Conservation (phyloP, 2,113 vertebrate species). For the Peucedramus taeniatus region DNA sequence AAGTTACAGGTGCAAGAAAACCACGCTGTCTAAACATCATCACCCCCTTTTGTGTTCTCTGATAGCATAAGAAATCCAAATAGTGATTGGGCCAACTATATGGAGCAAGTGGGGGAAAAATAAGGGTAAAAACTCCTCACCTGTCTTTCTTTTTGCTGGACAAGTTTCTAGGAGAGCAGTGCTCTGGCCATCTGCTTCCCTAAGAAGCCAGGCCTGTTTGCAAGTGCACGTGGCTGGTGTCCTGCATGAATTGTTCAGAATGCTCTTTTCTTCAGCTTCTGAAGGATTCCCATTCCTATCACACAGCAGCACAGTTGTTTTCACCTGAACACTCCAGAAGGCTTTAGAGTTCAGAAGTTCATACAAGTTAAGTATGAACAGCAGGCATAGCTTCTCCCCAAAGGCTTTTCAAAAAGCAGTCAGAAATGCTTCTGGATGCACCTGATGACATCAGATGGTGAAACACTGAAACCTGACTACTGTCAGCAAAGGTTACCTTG, state of each 20-base stretch:
- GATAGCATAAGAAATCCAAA: background rate
- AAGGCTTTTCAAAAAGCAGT: background rate
- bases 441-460: background rate
- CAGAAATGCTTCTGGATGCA: background rate
- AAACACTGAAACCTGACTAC: background rate
- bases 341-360: background rate
- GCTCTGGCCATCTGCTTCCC: background rate
- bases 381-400: background rate
- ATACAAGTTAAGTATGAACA: background rate
- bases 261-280: background rate
- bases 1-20: background rate
- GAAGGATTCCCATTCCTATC: background rate
- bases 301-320: background rate
- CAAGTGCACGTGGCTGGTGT: rapidly evolving
- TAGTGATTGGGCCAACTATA: background rate
- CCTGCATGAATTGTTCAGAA: background rate
- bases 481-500: background rate
- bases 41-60: background rate
- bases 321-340: background rate
- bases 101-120: background rate
- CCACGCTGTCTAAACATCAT: background rate
- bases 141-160: background rate
- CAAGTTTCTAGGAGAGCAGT: background rate
- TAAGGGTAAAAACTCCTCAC: background rate
- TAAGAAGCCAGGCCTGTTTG: background rate